A percentile compares a stretch with the other conserved stretches of the same genome.
Conservation (phyloP, 2,888 invertebrate species). For the Spisula solida region DNA sequence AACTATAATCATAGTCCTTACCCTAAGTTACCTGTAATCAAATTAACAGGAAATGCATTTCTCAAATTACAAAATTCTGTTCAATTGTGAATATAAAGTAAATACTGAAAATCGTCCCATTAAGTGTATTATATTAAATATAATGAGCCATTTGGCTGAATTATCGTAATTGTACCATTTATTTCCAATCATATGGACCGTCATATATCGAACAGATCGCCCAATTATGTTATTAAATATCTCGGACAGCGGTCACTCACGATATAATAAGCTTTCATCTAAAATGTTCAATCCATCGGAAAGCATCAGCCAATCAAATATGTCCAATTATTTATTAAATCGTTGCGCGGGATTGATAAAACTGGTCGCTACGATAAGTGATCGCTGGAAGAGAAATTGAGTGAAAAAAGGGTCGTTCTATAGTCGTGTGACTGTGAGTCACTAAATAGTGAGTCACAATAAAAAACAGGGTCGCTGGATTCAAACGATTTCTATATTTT, state of each 20-base stretch:
- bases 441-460: background rate
- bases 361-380: background rate
- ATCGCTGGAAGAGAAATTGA: background rate
- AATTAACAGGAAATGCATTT: background rate
- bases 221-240: constrained; percentile 32
- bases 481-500: constrained; percentile 23
- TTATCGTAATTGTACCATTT: constrained; percentile 3
- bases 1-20: background rate
- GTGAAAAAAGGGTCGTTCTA: background rate
- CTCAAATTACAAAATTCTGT: background rate
- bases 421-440: background rate
- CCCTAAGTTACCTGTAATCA: background rate
- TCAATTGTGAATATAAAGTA: background rate
- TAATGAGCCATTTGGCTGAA: background rate
- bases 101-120: background rate
- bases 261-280: constrained; percentile 23
- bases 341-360: background rate
- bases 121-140: background rate
- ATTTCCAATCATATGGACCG: background rate
- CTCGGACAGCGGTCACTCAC: constrained; percentile 35
- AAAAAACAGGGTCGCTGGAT: constrained; percentile 4
- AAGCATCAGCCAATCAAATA: background rate
- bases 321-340: background rate
- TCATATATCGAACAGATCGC: background rate
- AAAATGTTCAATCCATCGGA: background rate